Percentiles rank a stretch among this genome's conserved stretches.
phyloP scores from a whole-genome alignment of 2,888 invertebrate genomes.

The Cataglyphis cursor region DNA sequence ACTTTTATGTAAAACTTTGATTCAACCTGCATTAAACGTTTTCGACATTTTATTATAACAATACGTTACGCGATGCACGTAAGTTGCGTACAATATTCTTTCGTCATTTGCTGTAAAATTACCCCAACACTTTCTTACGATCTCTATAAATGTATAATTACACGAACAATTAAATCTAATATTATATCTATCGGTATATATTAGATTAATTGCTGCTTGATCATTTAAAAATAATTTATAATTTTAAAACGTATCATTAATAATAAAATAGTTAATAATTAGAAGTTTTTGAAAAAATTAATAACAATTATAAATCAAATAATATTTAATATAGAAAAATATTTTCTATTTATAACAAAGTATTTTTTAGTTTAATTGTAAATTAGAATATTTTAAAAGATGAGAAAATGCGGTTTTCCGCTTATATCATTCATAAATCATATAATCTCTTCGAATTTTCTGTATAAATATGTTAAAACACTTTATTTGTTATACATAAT shows the following conservation, averaged over 20 bases:
- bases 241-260: neutral
- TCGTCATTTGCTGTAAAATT: neutral
- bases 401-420: neutral
- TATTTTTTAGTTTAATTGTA: neutral
- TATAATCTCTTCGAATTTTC: neutral
- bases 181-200: neutral
- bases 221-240: neutral
- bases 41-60: constrained; percentile 35
- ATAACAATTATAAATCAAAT: neutral
- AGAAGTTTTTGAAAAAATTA: neutral
- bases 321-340: constrained; percentile 1
- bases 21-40: constrained; percentile 14
- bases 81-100: neutral
- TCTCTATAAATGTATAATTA: neutral
- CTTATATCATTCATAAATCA: neutral
- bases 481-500: neutral
- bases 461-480: neutral
- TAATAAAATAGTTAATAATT: neutral
- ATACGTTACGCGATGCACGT: constrained; percentile 6
- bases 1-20: constrained; percentile 6
- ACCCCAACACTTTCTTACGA: neutral
- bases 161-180: constrained; percentile 1
- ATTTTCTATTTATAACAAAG: neutral
- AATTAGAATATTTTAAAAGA: constrained; percentile 4
- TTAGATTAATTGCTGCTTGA: neutral